These are phyloP conservation scores for Spisula solida DNA, from an alignment of 2,888 invertebrate genomes.

Conservation along the genomic window DNA sequence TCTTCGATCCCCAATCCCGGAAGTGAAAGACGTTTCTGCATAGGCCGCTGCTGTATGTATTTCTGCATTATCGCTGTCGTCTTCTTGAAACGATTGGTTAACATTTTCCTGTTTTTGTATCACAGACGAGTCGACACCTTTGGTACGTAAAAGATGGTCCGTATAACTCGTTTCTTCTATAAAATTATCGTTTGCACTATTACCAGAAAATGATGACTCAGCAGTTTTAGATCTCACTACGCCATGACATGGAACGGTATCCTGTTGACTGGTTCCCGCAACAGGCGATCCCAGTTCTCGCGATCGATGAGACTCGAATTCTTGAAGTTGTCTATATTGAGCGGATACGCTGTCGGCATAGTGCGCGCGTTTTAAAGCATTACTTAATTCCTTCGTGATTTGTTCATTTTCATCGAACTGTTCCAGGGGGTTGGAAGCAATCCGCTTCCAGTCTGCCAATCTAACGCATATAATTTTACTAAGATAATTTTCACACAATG, in stretches of 20 bases:
- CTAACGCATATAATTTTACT: conserved; percentile 80
- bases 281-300: neutral
- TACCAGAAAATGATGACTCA: conserved; percentile 53
- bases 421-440: conserved; percentile 50
- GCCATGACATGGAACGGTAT: neutral
- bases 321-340: conserved; percentile 44
- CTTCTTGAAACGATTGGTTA: conserved; percentile 48
- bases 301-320: conserved; percentile 17
- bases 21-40: conserved; percentile 38
- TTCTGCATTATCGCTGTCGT: conserved; percentile 9
- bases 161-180: conserved; percentile 30
- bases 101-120: conserved; percentile 24
- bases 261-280: neutral
- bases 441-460: conserved; percentile 69
- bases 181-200: conserved; percentile 10
- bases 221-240: conserved; percentile 45
- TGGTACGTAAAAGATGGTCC: conserved; percentile 36
- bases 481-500: conserved; percentile 80
- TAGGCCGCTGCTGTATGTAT: neutral
- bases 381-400: conserved; percentile 1
- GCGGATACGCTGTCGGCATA: neutral
- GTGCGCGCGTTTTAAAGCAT: conserved; percentile 11
- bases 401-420: neutral
- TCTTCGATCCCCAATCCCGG: neutral
- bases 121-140: conserved; percentile 22